Evolutionary conservation across 2,888 invertebrate species (phyloP).

Genomic region (Pyralis farinalis): DNA sequence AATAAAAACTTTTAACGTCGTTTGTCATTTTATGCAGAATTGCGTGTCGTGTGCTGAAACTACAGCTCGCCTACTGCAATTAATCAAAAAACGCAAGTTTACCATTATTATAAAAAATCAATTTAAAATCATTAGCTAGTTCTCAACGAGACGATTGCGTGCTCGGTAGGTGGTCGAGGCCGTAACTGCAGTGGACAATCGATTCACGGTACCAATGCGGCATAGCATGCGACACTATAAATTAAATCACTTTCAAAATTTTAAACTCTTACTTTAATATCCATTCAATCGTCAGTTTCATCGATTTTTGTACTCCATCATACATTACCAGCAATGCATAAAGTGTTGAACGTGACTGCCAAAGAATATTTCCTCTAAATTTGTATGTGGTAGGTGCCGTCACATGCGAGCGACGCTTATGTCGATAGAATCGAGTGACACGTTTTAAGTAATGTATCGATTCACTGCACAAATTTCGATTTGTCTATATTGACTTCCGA

Average conservation of each 20-base stretch:
- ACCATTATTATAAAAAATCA: constrained; percentile 32
- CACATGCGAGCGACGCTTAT: constrained; percentile 30
- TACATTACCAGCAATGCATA: constrained; percentile 26
- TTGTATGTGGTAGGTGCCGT: constrained; percentile 30
- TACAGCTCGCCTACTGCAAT: constrained; percentile 13
- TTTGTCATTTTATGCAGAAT: constrained; percentile 13
- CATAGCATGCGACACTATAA: constrained; percentile 65
- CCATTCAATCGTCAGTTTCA: constrained; percentile 28
- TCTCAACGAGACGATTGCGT: constrained; percentile 65
- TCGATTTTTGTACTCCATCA: constrained; percentile 1
- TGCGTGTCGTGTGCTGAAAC: constrained; percentile 13
- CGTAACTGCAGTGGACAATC: constrained; percentile 72
- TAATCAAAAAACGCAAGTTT: constrained; percentile 22
- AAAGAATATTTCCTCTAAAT: constrained; percentile 22
- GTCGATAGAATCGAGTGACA: constrained; percentile 47
- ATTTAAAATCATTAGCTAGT: constrained; percentile 44
- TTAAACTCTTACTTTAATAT: constrained; percentile 28
- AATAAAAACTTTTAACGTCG: neutral
- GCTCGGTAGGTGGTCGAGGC: constrained; percentile 67
- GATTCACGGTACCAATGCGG: constrained; percentile 72
- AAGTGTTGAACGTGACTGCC: constrained; percentile 21
- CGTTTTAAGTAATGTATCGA: constrained; percentile 35
- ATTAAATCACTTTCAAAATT: constrained; percentile 50
- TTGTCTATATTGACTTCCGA: constrained; percentile 41
- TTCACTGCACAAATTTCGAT: constrained; percentile 33